These are phyloP conservation scores for Siniperca scherzeri DNA, from an alignment of 2,797 vertebrate genomes.

Conservation along the genomic window DNA sequence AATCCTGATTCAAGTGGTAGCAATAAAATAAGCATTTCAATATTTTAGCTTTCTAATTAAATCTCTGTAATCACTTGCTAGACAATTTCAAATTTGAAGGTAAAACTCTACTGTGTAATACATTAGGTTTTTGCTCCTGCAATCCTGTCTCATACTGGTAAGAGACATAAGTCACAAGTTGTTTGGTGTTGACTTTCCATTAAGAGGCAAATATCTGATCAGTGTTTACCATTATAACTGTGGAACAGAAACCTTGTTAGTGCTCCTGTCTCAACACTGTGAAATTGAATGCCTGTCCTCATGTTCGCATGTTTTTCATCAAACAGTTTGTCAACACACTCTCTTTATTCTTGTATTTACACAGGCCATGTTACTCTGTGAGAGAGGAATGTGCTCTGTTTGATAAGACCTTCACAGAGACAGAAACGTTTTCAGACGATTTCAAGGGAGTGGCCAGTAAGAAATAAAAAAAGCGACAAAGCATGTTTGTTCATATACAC, in stretches of 20 bases:
- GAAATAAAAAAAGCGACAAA: neutral
- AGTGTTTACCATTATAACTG: conserved; percentile 1
- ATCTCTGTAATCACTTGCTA: neutral
- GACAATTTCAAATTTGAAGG: too few species aligned
- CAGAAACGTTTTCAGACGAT: neutral
- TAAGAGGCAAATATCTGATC: conserved; percentile 9
- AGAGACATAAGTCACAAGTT: neutral
- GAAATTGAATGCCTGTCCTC: conserved; percentile 14
- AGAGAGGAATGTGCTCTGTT: conserved; percentile 37
- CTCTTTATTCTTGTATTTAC: conserved; percentile 19
- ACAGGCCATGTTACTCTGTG: conserved; percentile 27
- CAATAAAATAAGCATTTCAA: neutral
- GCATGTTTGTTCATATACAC: neutral
- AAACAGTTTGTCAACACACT: neutral
- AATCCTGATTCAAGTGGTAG: neutral
- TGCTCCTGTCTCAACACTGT: neutral
- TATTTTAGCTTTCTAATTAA: neutral
- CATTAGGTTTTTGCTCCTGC: neutral
- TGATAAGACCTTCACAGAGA: conserved; percentile 42
- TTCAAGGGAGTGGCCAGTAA: neutral
- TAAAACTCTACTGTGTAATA: neutral
- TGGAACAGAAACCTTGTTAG: conserved; percentile 25
- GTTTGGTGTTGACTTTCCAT: conserved; percentile 33
- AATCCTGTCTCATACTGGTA: neutral
- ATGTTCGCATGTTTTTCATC: conserved; percentile 12